Evolutionary conservation across 2,113 vertebrate genomes (phyloP).

Genomic region (Okapia johnstoni): DNA sequence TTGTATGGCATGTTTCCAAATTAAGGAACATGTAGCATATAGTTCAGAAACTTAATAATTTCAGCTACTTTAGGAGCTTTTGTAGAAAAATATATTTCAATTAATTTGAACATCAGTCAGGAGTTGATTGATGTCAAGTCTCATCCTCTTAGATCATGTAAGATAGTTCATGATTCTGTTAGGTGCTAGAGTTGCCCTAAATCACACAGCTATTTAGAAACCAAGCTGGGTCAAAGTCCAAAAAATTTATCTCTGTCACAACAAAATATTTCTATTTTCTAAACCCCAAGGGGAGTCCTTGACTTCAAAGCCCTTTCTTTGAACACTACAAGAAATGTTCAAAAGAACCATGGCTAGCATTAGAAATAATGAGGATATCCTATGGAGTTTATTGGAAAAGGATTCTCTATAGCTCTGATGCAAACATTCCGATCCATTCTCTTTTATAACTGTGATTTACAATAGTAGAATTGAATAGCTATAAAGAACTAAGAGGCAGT

Average conservation of each 20-base stretch:
- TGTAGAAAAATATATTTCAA: neutral
- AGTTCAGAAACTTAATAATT: neutral
- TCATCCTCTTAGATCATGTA: neutral
- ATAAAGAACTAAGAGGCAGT: neutral
- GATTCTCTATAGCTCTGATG: neutral
- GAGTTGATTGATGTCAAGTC: neutral
- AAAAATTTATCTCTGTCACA: neutral
- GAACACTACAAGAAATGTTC: neutral
- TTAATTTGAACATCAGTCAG: neutral
- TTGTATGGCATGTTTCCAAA: neutral
- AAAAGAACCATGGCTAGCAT: neutral
- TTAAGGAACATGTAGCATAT: neutral
- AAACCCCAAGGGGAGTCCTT: neutral
- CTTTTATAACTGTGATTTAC: slow-evolving; percentile 11
- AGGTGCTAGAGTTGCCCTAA: neutral
- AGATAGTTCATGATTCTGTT: neutral
- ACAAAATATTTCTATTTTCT: neutral
- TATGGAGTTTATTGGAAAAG: neutral
- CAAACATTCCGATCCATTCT: neutral
- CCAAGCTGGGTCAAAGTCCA: neutral
- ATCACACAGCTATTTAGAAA: neutral
- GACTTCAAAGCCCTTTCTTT: neutral
- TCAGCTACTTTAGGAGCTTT: neutral
- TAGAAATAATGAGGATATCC: neutral
- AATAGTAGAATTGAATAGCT: neutral